phyloP scores from a whole-genome alignment of 2,888 invertebrate species.

The Lasius fuliginosus region DNA sequence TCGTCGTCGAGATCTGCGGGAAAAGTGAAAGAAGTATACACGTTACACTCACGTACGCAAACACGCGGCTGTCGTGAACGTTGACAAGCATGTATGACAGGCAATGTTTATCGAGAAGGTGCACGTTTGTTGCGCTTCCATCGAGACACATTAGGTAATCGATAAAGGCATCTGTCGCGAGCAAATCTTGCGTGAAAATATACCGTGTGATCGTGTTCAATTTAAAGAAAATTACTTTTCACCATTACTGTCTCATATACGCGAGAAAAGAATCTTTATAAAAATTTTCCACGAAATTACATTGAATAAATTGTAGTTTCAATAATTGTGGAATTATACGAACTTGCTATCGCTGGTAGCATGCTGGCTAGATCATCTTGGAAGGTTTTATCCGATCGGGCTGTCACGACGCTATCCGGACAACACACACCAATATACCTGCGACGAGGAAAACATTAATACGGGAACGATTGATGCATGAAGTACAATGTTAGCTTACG shows the following conservation, averaged over 20 bases:
- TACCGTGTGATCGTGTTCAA: background rate
- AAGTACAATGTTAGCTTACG: conserved; percentile 85
- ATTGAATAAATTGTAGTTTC: background rate
- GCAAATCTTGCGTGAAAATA: background rate
- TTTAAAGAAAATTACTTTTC: background rate
- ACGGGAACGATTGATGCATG: background rate
- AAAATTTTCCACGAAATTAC: background rate
- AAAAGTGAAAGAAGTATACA: background rate
- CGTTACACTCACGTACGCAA: background rate
- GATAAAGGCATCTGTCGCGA: background rate
- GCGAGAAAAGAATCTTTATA: background rate
- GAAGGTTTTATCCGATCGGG: conserved; percentile 34
- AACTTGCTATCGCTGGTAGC: conserved; percentile 78
- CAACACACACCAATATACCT: conserved; percentile 92
- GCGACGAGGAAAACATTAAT: conserved; percentile 51
- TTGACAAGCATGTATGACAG: background rate
- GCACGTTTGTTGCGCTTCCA: background rate
- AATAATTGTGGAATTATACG: conserved; percentile 16
- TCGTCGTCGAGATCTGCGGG: conserved; percentile 21
- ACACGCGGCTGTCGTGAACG: background rate
- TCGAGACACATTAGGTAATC: background rate
- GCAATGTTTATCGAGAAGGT: conserved; percentile 12
- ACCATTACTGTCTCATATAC: background rate
- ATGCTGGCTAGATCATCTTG: conserved; percentile 68
- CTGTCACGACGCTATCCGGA: conserved; percentile 87